These are phyloP conservation scores for Danaus melanippus DNA, from an alignment of 1,140 invertebrate species.

Conservation along the genomic window DNA sequence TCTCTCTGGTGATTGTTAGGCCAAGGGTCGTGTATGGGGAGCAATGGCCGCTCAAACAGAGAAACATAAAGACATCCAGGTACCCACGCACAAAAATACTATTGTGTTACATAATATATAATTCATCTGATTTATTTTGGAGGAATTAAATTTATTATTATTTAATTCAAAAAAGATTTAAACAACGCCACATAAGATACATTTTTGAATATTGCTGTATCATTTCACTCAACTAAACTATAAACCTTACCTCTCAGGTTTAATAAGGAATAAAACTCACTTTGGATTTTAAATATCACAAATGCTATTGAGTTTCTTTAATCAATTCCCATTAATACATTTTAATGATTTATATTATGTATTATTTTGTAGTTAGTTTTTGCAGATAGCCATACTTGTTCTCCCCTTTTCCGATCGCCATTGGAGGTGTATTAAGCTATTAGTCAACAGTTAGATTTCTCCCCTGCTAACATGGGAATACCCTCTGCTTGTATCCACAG, in stretches of 20 bases:
- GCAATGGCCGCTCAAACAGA: conserved; percentile 48
- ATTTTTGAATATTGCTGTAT: too few relatives aligned
- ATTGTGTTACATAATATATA: conserved; percentile 33
- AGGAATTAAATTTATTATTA: conserved; percentile 1
- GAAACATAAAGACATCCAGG: conserved; percentile 53
- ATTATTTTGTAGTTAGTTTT: too few relatives aligned
- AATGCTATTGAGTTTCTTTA: too few relatives aligned
- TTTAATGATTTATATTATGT: too few relatives aligned
- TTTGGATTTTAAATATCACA: too few relatives aligned
- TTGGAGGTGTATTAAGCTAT: conserved; percentile 59
- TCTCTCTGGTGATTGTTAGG: conserved; percentile 57
- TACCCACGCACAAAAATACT: conserved; percentile 39
- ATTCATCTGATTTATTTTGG: conserved; percentile 25
- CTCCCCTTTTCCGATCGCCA: conserved; percentile 23
- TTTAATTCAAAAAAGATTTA: too few relatives aligned
- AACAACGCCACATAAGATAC: too few relatives aligned
- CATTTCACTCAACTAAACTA: too few relatives aligned
- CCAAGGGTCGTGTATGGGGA: conserved; percentile 62
- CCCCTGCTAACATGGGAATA: conserved; percentile 11
- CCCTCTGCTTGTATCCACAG: conserved; percentile 1
- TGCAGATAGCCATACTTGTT: too few relatives aligned
- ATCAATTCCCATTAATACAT: too few relatives aligned
- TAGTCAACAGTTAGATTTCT: conserved; percentile 48
- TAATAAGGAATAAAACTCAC: too few relatives aligned
- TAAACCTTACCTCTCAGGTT: too few relatives aligned